phyloP scores from a whole-genome alignment of 2,888 invertebrate species.

The Megaustenia siamemsis region DNA sequence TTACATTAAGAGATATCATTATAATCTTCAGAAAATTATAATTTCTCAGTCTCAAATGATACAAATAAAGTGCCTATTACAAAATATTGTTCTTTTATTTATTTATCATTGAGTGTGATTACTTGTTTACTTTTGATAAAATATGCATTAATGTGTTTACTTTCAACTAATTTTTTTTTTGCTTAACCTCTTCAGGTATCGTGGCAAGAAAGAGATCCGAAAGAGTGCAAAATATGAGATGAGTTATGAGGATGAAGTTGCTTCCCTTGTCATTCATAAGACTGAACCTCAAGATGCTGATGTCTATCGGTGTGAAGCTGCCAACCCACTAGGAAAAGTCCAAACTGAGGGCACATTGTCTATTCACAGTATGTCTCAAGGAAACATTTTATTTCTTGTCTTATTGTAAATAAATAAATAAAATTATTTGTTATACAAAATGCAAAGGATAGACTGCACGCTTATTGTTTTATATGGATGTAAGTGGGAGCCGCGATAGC shows the following conservation, averaged over 20 bases:
- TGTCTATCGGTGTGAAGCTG: constrained; percentile 75
- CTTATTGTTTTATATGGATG: too few species aligned
- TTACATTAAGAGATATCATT: too few species aligned
- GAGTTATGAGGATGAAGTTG: constrained; percentile 75
- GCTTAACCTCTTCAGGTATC: constrained; percentile 69
- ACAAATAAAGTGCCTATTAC: too few species aligned
- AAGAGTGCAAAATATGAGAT: constrained; percentile 75
- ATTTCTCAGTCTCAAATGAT: too few species aligned
- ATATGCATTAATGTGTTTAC: too few species aligned
- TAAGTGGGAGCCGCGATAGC: too few species aligned
- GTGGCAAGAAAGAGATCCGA: constrained; percentile 74
- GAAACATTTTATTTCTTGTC: too few species aligned
- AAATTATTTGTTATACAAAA: too few species aligned
- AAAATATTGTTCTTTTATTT: too few species aligned
- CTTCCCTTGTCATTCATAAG: constrained; percentile 84
- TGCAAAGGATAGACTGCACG: too few species aligned
- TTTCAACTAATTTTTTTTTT: neutral
- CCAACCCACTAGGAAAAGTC: constrained; percentile 77
- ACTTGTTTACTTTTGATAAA: neutral
- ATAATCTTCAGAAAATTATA: too few species aligned
- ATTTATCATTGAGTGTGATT: neutral
- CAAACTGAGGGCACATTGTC: constrained; percentile 75
- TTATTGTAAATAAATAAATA: too few species aligned
- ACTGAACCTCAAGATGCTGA: constrained; percentile 75
- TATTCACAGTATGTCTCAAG: constrained; percentile 74